Conservation (phyloP, 2,797 vertebrate genomes). For the Gambelia wislizenii region DNA sequence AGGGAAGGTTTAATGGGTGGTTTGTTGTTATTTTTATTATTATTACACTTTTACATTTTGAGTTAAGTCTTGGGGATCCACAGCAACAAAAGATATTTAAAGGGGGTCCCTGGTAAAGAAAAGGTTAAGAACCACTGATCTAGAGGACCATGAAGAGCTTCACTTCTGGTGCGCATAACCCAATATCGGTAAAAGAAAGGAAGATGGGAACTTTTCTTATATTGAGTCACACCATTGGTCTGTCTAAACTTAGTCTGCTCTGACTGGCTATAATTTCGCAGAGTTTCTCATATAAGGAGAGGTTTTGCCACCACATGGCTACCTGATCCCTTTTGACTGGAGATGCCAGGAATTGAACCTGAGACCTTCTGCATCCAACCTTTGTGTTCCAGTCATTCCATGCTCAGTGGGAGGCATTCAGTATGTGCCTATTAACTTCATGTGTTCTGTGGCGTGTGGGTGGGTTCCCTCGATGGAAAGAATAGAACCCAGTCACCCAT, state of each 20-base stretch:
- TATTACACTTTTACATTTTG: too few relatives aligned
- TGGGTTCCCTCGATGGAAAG: not conserved
- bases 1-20: too few relatives aligned
- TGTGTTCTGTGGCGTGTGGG: not conserved
- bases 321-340: not conserved
- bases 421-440: not conserved
- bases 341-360: not conserved
- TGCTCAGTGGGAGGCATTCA: not conserved
- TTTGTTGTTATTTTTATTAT: too few relatives aligned
- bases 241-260: not conserved
- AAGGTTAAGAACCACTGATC: too few relatives aligned
- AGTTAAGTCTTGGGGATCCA: too few relatives aligned
- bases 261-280: too few relatives aligned
- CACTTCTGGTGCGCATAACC: not conserved
- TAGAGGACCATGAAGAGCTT: not conserved
- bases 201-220: too few relatives aligned
- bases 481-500: not conserved
- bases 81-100: too few relatives aligned
- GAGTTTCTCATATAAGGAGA: not conserved
- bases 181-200: too few relatives aligned
- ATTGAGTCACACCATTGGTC: not conserved
- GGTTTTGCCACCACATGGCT: not conserved
- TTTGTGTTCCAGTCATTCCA: not conserved
- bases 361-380: not conserved
- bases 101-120: too few relatives aligned